Base-by-base conservation (phyloP, 2,888 invertebrate species). In the Apoderus coryli region DNA sequence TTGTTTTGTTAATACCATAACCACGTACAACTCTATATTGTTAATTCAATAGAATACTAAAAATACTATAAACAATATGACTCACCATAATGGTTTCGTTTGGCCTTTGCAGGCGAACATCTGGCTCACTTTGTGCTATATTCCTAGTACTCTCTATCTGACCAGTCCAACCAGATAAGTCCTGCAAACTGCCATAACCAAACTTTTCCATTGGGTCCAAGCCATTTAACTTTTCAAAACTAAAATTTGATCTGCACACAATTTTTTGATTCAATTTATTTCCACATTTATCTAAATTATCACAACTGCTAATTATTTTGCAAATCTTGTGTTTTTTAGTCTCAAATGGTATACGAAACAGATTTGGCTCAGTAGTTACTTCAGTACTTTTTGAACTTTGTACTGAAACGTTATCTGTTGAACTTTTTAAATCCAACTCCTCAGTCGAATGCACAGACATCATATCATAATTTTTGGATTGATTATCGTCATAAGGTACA, bases 171-270 rank as follows among this genome's bases (percentile, higher is more conserved):
- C 43, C 39, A 38, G 68, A 61, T 48, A 69, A 65, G 43, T 76
- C 73, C 44, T 76, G 75, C 26, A 77, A 56, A 48, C 76, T 76
- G 13, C 74, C 72, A 64, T 70, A 74, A 10, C 60, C 57, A 32
- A 45, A 46, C 27, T 51, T 53, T 28, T 54, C 54, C 5, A 44
- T 42, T 13, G 41, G 41, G 14, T 53, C 51, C 25, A 49, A 43
- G 33, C 47, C 55, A 41, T 45, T 53, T 29, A 52, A 42, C 41
- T 58, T 53, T 34, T 57, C 57, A 33, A 52, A 54, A 43, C 56
- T 55, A 22, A 49, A 48, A 38, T 54, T 54, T 12, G 50, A 50
- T 36, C 54, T 57, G 0, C 66, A 52, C 3, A 63, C 44, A n/a
- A 63, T 63, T 48, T 73, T 73, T 39, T 67, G 63, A 32, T 51